Evolutionary conservation across 2,888 invertebrate genomes (phyloP).

Genomic region (Parascotia fuliginaria): DNA sequence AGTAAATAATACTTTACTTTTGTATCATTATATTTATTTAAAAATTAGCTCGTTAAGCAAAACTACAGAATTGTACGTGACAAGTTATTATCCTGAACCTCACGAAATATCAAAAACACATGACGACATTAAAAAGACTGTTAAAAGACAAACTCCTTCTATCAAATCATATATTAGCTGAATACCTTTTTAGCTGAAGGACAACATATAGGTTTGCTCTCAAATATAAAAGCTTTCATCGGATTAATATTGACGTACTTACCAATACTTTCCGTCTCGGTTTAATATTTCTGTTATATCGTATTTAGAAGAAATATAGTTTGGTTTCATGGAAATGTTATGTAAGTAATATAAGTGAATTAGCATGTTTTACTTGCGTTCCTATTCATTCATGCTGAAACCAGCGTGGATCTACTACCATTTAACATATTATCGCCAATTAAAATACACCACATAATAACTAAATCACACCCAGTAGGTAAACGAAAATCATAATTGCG

Average conservation of each 20-base stretch:
- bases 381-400: too few species aligned
- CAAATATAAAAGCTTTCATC: constrained; percentile 36
- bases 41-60: too few species aligned
- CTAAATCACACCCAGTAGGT: not conserved
- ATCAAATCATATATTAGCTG: constrained; percentile 31
- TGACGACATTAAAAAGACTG: constrained; percentile 8
- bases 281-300: constrained; percentile 1
- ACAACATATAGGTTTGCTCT: constrained; percentile 19
- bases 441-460: not conserved
- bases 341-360: not conserved
- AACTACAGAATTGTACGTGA: too few species aligned
- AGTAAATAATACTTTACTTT: too few species aligned
- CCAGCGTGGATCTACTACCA: too few species aligned
- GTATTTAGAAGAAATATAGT: not conserved
- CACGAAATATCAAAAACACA: not conserved
- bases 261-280: constrained; percentile 8
- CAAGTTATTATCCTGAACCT: not conserved
- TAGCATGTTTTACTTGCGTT: not conserved
- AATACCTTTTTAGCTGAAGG: constrained; percentile 24
- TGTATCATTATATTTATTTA: too few species aligned
- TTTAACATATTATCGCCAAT: not conserved
- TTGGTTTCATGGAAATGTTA: not conserved
- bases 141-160: constrained; percentile 12
- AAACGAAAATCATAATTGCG: not conserved
- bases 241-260: constrained; percentile 41